Conservation (phyloP, 2,888 invertebrate genomes). For the Drosophila aldrichi region DNA sequence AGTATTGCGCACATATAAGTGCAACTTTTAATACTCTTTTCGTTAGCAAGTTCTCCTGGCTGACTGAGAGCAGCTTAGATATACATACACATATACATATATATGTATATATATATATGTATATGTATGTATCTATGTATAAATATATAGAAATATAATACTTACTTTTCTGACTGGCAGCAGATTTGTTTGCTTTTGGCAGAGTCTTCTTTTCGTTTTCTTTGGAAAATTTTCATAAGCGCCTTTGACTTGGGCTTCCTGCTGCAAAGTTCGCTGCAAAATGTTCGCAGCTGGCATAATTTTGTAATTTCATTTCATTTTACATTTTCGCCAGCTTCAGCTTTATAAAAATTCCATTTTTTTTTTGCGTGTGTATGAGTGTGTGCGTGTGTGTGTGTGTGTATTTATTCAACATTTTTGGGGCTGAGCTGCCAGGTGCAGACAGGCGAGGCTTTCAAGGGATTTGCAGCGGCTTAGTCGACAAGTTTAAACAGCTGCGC, state of each 20-base stretch:
- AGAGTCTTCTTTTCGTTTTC: constrained; percentile 16
- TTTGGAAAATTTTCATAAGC: constrained; percentile 51
- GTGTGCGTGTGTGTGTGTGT: not conserved
- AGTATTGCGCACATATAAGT: constrained; percentile 22
- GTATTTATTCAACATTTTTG: constrained; percentile 22
- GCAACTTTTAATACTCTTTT: constrained; percentile 33
- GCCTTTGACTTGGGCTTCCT: constrained; percentile 46
- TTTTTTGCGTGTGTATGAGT: not conserved
- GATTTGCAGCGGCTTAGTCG: constrained; percentile 73
- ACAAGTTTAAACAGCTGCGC: constrained; percentile 70
- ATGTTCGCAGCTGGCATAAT: constrained; percentile 74
- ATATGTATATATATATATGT: constrained; percentile 6
- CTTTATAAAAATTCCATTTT: constrained; percentile 27
- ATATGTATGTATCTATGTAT: constrained; percentile 2
- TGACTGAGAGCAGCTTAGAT: constrained; percentile 4
- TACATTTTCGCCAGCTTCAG: constrained; percentile 26
- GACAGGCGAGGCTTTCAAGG: constrained; percentile 69
- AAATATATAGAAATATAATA: constrained; percentile 21
- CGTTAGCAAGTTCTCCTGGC: constrained; percentile 12
- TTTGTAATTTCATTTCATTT: constrained; percentile 74
- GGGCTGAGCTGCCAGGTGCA: constrained; percentile 60
- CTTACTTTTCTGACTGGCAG: constrained; percentile 32
- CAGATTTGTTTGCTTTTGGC: constrained; percentile 54
- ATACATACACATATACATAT: constrained; percentile 13
- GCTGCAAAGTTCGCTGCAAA: constrained; percentile 37